Percentiles rank a stretch among this genome's conserved stretches.
Evolutionary conservation across 2,113 vertebrate genomes (phyloP).

Genomic region (Carlito syrichta): DNA sequence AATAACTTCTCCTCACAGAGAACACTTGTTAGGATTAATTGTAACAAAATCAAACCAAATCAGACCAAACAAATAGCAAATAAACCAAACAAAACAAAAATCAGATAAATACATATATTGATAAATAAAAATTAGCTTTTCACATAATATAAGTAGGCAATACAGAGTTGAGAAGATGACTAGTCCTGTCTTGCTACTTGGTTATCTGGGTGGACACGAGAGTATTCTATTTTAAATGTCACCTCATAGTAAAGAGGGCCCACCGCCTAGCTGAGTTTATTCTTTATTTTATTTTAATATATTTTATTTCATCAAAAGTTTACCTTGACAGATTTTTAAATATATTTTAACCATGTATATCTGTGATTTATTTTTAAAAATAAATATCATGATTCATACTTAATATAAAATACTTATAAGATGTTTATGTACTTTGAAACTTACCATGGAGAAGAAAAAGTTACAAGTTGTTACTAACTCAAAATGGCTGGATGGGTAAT

Average conservation of each 20-base stretch:
- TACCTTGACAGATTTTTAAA: neutral
- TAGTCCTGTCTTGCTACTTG: neutral
- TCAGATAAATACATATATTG: neutral
- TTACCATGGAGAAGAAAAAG: neutral
- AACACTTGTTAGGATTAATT: neutral
- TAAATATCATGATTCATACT: neutral
- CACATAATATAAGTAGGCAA: neutral
- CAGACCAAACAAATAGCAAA: neutral
- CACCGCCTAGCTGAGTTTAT: neutral
- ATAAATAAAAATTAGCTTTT: neutral
- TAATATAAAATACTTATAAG: neutral
- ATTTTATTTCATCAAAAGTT: neutral
- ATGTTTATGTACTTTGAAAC: neutral
- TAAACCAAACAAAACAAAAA: neutral
- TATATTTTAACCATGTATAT: neutral
- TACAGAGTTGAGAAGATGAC: neutral
- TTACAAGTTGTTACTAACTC: neutral
- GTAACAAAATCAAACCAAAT: neutral
- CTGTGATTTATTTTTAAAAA: neutral
- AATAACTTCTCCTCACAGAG: neutral
- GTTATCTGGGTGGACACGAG: too few species aligned
- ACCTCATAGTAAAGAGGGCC: neutral
- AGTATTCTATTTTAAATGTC: neutral
- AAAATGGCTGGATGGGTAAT: neutral
- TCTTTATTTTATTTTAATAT: neutral